A percentile compares a stretch with the other conserved stretches of the same genome.
Evolutionary conservation across 2,888 invertebrate genomes (phyloP).

Genomic region (Ochropleura leucogaster): DNA sequence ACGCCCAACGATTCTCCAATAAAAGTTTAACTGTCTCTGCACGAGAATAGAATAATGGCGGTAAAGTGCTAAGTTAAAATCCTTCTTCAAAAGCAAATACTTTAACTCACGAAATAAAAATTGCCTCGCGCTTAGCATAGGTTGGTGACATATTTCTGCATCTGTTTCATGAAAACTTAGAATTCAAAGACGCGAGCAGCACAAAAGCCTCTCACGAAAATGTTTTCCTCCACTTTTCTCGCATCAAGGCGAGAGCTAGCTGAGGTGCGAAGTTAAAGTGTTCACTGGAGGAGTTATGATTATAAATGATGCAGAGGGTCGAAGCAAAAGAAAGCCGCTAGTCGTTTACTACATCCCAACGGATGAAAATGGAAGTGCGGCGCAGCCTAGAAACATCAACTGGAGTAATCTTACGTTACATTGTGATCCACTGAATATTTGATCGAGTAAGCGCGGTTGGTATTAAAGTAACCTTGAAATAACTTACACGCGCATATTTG

Average conservation of each 20-base stretch:
- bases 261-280: constrained; percentile 81
- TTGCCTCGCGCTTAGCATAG: constrained; percentile 15
- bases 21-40: constrained; percentile 72
- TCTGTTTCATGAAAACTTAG: constrained; percentile 66
- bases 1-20: constrained; percentile 62
- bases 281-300: constrained; percentile 80
- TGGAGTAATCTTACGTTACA: constrained; percentile 73
- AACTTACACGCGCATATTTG: constrained; percentile 32
- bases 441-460: constrained; percentile 67
- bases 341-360: constrained; percentile 67
- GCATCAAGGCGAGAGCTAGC: constrained; percentile 75
- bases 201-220: constrained; percentile 76
- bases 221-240: constrained; percentile 72
- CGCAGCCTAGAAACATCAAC: constrained; percentile 63
- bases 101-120: constrained; percentile 24
- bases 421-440: constrained; percentile 75
- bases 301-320: constrained; percentile 83
- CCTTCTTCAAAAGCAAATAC: constrained; percentile 36
- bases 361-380: constrained; percentile 73
- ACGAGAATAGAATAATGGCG: constrained; percentile 67
- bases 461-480: constrained; percentile 65
- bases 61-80: constrained; percentile 57
- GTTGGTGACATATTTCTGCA: constrained; percentile 40
- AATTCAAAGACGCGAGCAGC: constrained; percentile 71
- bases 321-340: constrained; percentile 72